Conservation (phyloP, 2,888 invertebrate species). For the Latrodectus elegans region DNA sequence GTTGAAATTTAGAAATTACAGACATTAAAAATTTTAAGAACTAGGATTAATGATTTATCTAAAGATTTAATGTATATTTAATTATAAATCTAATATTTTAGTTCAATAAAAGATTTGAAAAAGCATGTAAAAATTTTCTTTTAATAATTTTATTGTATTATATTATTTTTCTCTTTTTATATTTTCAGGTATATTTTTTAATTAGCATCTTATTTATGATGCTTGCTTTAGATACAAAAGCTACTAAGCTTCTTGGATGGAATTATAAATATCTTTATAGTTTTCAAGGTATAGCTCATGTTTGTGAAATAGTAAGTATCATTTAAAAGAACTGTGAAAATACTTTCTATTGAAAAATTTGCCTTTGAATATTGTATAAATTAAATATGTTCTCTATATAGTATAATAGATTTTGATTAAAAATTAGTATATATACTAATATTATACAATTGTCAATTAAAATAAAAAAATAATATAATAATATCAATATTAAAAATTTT, state of each 20-base stretch:
- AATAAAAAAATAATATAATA: too few relatives aligned
- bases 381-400: background rate
- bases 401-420: background rate
- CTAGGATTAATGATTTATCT: too few relatives aligned
- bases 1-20: too few relatives aligned
- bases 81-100: background rate
- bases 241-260: conserved; percentile 50
- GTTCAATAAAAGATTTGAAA: background rate
- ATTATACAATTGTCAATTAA: too few relatives aligned
- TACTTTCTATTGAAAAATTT: too few relatives aligned
- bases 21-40: too few relatives aligned
- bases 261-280: conserved; percentile 43
- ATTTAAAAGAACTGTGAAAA: too few relatives aligned
- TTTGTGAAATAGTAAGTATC: conserved; percentile 64
- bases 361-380: too few relatives aligned
- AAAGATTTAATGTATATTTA: background rate
- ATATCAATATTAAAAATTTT: too few relatives aligned
- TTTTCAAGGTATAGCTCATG: conserved; percentile 48
- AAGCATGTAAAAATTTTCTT: background rate
- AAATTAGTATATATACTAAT: background rate
- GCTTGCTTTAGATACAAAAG: conserved; percentile 33
- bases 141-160: too few relatives aligned
- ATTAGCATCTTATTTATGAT: background rate
- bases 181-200: background rate
- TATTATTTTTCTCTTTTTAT: too few relatives aligned